phyloP scores from a whole-genome alignment of 2,113 vertebrate genomes.

The Oreochromis spilurus region DNA sequence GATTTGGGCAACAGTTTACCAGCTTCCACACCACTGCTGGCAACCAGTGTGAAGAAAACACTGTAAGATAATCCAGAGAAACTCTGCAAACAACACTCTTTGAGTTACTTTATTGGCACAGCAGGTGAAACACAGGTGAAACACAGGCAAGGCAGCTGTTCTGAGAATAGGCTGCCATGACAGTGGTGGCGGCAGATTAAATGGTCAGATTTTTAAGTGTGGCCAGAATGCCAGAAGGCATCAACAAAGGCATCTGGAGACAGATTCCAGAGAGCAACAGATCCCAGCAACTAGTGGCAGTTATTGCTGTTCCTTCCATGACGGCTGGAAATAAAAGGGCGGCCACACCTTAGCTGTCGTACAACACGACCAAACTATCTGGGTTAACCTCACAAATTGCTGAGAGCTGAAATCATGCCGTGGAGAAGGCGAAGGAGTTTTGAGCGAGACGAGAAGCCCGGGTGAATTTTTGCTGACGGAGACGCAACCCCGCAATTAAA shows the following conservation, averaged over 20 bases:
- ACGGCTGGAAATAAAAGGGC: neutral
- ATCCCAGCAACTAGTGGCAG: neutral
- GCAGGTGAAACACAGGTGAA: neutral
- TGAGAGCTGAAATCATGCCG: neutral
- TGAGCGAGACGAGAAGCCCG: neutral
- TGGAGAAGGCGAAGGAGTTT: neutral
- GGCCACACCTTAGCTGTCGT: neutral
- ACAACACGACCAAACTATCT: neutral
- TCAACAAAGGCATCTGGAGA: neutral
- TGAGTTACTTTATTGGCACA: neutral
- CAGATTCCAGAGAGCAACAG: neutral
- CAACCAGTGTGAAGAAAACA: neutral
- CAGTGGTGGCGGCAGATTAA: neutral
- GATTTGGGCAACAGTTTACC: neutral
- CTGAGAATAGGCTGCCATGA: neutral
- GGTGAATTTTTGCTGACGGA: neutral
- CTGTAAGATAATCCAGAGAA: neutral
- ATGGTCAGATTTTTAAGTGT: neutral
- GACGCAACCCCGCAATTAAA: neutral
- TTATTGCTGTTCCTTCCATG: neutral
- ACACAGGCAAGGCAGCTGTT: fast-evolving
- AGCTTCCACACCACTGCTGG: neutral
- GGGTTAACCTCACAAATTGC: neutral
- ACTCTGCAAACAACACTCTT: neutral
- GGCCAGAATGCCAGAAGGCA: neutral